phyloP scores from a whole-genome alignment of 2,797 vertebrate genomes.

The Phoebastria nigripes region DNA sequence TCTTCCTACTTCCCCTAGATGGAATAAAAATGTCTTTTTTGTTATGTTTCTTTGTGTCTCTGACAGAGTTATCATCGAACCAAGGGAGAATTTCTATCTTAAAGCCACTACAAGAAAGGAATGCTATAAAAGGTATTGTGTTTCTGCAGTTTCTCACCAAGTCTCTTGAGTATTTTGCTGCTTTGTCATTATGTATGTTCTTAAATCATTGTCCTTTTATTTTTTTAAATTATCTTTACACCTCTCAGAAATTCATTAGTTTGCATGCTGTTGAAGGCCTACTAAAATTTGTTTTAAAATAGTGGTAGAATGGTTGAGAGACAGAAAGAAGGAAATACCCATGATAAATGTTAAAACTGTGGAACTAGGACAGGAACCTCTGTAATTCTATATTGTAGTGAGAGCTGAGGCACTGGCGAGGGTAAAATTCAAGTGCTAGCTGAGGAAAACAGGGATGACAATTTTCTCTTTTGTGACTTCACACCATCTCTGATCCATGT shows the following conservation, averaged over 20 bases:
- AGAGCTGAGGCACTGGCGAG: background rate
- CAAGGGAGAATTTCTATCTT: conserved; percentile 5
- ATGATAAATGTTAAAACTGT: background rate
- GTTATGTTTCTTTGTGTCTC: conserved; percentile 8
- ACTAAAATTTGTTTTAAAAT: background rate
- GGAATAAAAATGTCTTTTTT: conserved; percentile 11
- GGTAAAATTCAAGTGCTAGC: background rate
- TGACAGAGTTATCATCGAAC: background rate
- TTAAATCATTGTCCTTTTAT: background rate
- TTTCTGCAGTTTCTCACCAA: background rate
- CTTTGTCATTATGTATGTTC: background rate
- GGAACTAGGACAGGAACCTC: background rate
- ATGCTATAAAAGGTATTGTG: conserved; percentile 28
- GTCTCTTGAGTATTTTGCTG: background rate
- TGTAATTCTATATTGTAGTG: background rate
- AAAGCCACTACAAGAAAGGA: background rate
- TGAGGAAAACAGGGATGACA: background rate
- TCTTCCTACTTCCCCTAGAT: background rate
- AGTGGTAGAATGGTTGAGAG: background rate
- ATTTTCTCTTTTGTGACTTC: background rate
- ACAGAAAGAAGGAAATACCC: background rate
- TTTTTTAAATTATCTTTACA: background rate
- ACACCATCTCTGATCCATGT: background rate
- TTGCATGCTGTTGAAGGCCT: background rate
- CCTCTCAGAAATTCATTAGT: background rate